Base-by-base conservation (phyloP, 2,797 vertebrate species). In the Xyrichtys novacula region DNA sequence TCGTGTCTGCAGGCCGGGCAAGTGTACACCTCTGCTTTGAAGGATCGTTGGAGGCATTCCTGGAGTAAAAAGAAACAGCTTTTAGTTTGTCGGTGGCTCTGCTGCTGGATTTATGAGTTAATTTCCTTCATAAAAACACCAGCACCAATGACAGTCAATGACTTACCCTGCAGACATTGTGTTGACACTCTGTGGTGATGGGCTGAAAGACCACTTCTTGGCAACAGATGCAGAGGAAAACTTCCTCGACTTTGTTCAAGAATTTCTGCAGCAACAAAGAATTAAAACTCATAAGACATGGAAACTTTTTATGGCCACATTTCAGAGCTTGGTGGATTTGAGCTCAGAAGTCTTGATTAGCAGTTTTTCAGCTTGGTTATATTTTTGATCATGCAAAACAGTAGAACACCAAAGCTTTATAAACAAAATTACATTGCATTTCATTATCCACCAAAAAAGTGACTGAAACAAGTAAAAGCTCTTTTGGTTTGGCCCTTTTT, bases 21-120 rank as follows among this genome's bases (percentile, higher is more conserved):
- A 71, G 95, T 97, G 92, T 96, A 97, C 40, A 99, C 98, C 0
- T 96, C 94, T 0, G 98, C 98, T 74, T 86, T 95, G 90, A 99
- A 99, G 22, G 98, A 99, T 19, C 98, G 91, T 81, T 99, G 97
- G 79, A 99, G 94, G 76, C 98, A 99, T 80, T 96, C 96, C 98
- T 99, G 83, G 4, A 66, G 50, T 10, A 19, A 11, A 26, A 36
- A 25, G 2, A 3, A 32, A 17, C 6, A 47, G 7, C 12, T 23
- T 61, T 75, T 0, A 59, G 16, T 58, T 53, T 11, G 58, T 12
- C 19, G n/a, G 22, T n/a, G 6, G 4, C 40, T 10, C 16, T 4
- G 14, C 11, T 20, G 8, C 22, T 20, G 11, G 14, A 34, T 2
- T 12, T 34, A 34, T 11, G 14, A 8, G 19, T 42, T 20, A 1